Conservation (phyloP, 2,888 invertebrate species). For the Eubasilissa splendida region DNA sequence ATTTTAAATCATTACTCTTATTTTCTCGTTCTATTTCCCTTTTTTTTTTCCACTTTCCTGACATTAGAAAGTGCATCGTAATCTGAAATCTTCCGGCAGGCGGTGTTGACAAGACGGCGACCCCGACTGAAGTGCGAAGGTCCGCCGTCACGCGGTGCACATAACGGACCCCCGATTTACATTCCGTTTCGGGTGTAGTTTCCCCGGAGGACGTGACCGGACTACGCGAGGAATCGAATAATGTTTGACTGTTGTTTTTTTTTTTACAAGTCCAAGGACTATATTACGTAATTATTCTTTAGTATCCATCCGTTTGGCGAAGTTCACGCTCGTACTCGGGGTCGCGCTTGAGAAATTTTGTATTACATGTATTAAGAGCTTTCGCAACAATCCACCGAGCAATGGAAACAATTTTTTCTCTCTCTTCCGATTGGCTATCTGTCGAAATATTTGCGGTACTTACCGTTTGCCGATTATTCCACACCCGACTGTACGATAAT, state of each 20-base stretch:
- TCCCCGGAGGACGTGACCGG: constrained; percentile 13
- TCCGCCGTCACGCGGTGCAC: constrained; percentile 6
- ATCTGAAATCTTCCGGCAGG: neutral
- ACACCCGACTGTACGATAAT: too few relatives aligned
- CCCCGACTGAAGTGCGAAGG: neutral
- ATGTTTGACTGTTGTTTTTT: neutral
- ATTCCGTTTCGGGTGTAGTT: constrained; percentile 20
- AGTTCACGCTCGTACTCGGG: too few relatives aligned
- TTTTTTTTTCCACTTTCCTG: constrained; percentile 34
- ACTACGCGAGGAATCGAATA: neutral
- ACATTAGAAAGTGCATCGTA: constrained; percentile 33
- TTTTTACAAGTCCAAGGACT: constrained; percentile 1
- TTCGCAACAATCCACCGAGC: too few relatives aligned
- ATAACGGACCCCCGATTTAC: constrained; percentile 29
- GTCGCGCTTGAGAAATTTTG: too few relatives aligned
- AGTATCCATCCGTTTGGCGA: neutral
- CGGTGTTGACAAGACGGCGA: neutral
- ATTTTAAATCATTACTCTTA: constrained; percentile 7
- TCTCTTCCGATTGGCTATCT: too few relatives aligned
- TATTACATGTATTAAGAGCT: too few relatives aligned
- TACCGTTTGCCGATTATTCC: too few relatives aligned
- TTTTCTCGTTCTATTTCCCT: constrained; percentile 34
- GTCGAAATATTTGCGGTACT: too few relatives aligned
- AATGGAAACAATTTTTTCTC: too few relatives aligned
- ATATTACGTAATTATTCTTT: neutral